A percentile compares a stretch with the other conserved stretches of the same genome.
Evolutionary conservation across 2,113 vertebrate species (phyloP).

Genomic region (Apodemus speciosus): DNA sequence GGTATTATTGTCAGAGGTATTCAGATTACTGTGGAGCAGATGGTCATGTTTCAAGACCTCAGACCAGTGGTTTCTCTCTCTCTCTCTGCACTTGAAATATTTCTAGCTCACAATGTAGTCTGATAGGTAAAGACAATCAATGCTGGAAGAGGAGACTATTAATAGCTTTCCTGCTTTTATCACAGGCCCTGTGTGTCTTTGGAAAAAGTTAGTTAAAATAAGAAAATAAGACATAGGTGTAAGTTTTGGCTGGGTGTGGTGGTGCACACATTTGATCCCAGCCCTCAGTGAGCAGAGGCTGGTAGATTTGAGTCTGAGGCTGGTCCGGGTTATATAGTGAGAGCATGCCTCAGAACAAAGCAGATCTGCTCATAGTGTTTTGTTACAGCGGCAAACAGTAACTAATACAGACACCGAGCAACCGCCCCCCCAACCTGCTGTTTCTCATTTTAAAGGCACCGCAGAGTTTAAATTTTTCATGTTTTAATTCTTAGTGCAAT

Average conservation of each 20-base stretch:
- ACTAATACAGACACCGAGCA: neutral
- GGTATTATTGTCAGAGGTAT: slow-evolving; percentile 10
- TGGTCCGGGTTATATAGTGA: neutral
- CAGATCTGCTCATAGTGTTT: neutral
- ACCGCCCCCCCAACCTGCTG: no score
- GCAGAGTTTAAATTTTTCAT: neutral
- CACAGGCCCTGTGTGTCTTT: neutral
- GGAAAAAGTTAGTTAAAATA: neutral
- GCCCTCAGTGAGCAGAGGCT: neutral
- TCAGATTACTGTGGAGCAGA: slow-evolving; percentile 33
- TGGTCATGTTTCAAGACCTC: slow-evolving; percentile 19
- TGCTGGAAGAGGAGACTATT: neutral
- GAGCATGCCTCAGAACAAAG: neutral
- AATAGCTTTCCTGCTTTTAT: neutral
- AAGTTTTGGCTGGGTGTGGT: neutral
- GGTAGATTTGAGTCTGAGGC: no score
- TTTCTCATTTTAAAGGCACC: neutral
- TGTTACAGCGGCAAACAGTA: neutral
- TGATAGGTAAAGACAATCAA: slow-evolving; percentile 5
- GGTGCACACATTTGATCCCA: neutral
- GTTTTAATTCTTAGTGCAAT: neutral
- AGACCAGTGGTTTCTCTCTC: neutral
- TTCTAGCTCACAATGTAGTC: neutral
- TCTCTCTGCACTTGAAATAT: slow-evolving; percentile 43
- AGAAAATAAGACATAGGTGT: neutral